phyloP scores from a whole-genome alignment of 2,888 invertebrate genomes.

The Ormyrus thymus region DNA sequence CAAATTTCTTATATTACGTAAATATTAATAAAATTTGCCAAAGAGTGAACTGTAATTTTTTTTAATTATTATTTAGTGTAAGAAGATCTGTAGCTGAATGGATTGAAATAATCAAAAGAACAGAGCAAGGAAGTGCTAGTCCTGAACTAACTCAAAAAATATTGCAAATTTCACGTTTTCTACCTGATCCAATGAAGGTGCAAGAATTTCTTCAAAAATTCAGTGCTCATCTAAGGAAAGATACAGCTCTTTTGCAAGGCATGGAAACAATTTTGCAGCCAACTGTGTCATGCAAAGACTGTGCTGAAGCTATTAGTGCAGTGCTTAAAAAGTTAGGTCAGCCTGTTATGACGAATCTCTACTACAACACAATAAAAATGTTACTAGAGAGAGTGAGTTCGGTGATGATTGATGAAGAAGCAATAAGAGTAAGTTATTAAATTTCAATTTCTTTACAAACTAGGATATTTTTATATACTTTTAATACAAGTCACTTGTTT shows the following conservation, averaged over 20 bases:
- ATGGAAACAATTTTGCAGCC: slow-evolving; percentile 93
- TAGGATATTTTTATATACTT: background rate
- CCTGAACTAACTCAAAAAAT: slow-evolving; percentile 83
- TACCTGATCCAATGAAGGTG: slow-evolving; percentile 95
- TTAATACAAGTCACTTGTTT: slow-evolving; percentile 24
- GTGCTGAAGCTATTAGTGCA: slow-evolving; percentile 89
- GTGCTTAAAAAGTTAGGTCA: slow-evolving; percentile 95
- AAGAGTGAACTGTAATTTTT: too few relatives aligned
- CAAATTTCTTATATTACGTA: background rate
- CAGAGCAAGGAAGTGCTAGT: slow-evolving; percentile 76
- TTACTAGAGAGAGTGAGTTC: slow-evolving; percentile 95
- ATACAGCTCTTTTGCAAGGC: slow-evolving; percentile 82
- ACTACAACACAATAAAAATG: slow-evolving; percentile 97
- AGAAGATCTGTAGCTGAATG: slow-evolving; percentile 90
- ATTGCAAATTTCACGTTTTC: slow-evolving; percentile 83
- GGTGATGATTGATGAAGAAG: slow-evolving; percentile 95
- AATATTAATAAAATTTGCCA: too few relatives aligned
- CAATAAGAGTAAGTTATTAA: slow-evolving; percentile 80
- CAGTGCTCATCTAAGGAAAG: slow-evolving; percentile 85
- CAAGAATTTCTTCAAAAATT: slow-evolving; percentile 91
- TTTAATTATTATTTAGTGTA: slow-evolving; percentile 76
- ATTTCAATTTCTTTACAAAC: background rate
- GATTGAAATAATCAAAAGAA: slow-evolving; percentile 87
- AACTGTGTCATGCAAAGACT: slow-evolving; percentile 94
- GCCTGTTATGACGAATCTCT: slow-evolving; percentile 95